phyloP scores from a whole-genome alignment of 2,797 vertebrate species.

The Anguilla pacifica region DNA sequence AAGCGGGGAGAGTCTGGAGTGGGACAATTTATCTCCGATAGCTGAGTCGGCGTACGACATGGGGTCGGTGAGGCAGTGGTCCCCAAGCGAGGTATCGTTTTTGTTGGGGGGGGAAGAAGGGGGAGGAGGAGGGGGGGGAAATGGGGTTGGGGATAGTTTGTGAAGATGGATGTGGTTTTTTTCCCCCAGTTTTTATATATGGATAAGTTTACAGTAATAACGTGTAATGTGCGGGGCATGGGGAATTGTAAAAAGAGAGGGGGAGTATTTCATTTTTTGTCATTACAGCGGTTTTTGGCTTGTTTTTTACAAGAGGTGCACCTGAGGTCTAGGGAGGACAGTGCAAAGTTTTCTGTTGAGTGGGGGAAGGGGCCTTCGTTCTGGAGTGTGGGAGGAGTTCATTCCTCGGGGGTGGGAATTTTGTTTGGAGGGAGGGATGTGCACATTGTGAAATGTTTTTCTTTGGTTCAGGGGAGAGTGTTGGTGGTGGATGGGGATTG shows the following conservation, averaged over 20 bases:
- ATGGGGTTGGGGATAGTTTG: too few species aligned
- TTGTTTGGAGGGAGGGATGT: background rate
- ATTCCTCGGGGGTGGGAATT: background rate
- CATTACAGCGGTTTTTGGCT: background rate
- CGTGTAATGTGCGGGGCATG: background rate
- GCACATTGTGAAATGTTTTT: background rate
- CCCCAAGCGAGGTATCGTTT: too few species aligned
- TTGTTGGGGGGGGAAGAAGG: too few species aligned
- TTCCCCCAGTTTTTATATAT: too few species aligned
- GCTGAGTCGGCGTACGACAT: too few species aligned
- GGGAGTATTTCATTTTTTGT: background rate
- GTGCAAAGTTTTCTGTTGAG: background rate
- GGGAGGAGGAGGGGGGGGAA: too few species aligned
- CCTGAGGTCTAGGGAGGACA: background rate
- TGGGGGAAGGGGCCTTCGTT: background rate
- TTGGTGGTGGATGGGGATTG: background rate
- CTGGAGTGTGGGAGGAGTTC: background rate
- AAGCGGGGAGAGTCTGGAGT: too few species aligned
- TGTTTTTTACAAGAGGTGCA: constrained; percentile 18
- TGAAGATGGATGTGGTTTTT: too few species aligned
- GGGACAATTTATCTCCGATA: too few species aligned
- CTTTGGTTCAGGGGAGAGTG: too few species aligned
- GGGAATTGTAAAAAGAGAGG: background rate
- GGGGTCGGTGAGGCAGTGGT: too few species aligned
- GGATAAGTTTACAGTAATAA: too few species aligned